Evolutionary conservation across 2,797 vertebrate species (phyloP).

Genomic region (Megalops cyprinoides): DNA sequence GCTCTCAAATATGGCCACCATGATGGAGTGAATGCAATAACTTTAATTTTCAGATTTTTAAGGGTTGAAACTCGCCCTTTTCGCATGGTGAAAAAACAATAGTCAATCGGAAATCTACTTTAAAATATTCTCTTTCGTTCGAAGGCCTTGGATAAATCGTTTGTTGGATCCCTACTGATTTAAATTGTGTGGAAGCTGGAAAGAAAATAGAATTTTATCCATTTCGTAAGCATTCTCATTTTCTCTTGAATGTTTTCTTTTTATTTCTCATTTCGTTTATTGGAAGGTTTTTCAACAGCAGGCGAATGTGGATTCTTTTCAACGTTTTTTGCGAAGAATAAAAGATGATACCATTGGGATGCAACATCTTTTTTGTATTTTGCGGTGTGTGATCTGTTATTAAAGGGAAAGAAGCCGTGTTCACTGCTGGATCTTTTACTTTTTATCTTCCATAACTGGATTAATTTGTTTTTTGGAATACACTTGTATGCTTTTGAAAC

Average conservation of each 20-base stretch:
- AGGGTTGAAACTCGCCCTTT: constrained; percentile 35
- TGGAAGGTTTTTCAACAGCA: constrained; percentile 23
- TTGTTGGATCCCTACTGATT: not conserved
- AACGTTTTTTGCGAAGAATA: constrained; percentile 21
- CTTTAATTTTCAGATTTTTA: constrained; percentile 71
- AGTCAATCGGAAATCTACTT: constrained; percentile 18
- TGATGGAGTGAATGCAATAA: constrained; percentile 76
- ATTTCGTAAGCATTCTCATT: constrained; percentile 32
- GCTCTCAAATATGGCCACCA: constrained; percentile 84
- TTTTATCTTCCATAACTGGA: constrained; percentile 15
- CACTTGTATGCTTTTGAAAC: constrained; percentile 23
- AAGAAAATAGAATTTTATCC: constrained; percentile 37
- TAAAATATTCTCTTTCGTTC: constrained; percentile 7
- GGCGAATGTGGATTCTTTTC: constrained; percentile 32
- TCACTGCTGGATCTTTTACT: constrained; percentile 30
- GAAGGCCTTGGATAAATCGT: constrained; percentile 3
- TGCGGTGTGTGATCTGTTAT: constrained; percentile 34
- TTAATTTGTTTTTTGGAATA: constrained; percentile 29
- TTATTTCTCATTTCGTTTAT: not conserved
- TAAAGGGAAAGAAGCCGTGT: constrained; percentile 32
- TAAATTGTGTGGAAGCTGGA: constrained; percentile 28
- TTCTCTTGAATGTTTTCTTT: constrained; percentile 24
- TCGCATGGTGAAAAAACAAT: constrained; percentile 19
- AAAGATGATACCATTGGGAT: constrained; percentile 30
- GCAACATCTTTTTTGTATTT: constrained; percentile 26